These are phyloP conservation scores for Fistularia commersonii DNA, from an alignment of 2,797 vertebrate genomes.

Conservation along the genomic window DNA sequence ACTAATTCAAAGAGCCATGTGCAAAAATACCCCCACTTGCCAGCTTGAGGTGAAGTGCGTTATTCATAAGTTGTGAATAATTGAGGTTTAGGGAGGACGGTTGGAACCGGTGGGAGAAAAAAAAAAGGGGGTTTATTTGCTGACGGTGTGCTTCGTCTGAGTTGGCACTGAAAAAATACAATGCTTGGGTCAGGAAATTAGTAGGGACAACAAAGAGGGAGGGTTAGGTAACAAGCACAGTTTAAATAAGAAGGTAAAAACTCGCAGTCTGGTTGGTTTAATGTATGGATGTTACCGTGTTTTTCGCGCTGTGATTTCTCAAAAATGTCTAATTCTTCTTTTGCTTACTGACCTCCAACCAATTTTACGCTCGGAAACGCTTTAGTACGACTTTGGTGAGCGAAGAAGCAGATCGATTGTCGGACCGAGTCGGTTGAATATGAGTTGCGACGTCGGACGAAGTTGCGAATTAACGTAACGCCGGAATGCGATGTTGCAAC, in stretches of 20 bases:
- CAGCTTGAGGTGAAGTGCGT: slow-evolving; percentile 67
- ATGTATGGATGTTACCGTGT: no score
- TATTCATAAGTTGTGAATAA: slow-evolving; percentile 76
- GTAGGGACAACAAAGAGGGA: slow-evolving; percentile 23
- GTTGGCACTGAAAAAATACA: slow-evolving; percentile 47
- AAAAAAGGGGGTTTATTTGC: slow-evolving; percentile 42
- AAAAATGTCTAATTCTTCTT: no score
- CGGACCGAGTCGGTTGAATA: no score
- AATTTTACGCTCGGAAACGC: no score
- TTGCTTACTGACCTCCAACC: no score
- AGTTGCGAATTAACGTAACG: no score
- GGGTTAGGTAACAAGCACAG: slow-evolving; percentile 5
- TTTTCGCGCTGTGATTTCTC: no score
- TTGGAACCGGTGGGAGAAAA: slow-evolving; percentile 26
- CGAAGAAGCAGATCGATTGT: no score
- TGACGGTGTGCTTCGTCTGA: slow-evolving; percentile 57
- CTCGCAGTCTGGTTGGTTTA: neutral
- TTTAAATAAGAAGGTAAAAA: slow-evolving; percentile 21
- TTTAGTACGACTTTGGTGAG: no score
- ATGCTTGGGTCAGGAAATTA: slow-evolving; percentile 45
- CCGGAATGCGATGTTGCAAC: no score
- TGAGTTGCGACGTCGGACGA: no score
- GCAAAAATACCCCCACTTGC: slow-evolving; percentile 67
- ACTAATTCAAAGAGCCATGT: slow-evolving; percentile 66
- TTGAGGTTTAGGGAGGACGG: slow-evolving; percentile 61